Evolutionary conservation across 2,797 vertebrate species (phyloP).

Genomic region (Rhinella marina): DNA sequence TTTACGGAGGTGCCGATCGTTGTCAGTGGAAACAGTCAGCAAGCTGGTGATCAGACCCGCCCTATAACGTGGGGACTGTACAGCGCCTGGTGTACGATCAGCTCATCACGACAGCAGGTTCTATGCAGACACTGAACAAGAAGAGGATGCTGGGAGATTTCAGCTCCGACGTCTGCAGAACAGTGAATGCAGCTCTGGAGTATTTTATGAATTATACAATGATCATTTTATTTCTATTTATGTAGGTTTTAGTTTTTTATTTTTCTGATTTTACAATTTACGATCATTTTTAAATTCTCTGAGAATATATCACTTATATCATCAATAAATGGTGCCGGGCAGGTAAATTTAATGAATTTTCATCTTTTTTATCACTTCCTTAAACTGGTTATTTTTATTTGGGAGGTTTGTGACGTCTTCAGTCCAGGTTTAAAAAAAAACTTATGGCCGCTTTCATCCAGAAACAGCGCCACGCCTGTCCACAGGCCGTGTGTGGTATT

Average conservation of each 20-base stretch:
- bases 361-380: neutral
- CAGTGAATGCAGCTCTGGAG: neutral
- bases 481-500: too few relatives aligned
- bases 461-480: too few relatives aligned
- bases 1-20: neutral
- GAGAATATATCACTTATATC: neutral
- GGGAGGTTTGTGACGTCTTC: too few relatives aligned
- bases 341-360: neutral
- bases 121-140: too few relatives aligned
- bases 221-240: neutral
- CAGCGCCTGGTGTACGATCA: too few relatives aligned
- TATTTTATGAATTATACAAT: neutral
- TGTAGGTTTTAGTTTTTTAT: neutral
- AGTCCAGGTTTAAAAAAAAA: too few relatives aligned
- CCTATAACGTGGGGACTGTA: neutral
- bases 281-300: neutral
- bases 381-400: neutral
- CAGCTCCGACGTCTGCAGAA: neutral
- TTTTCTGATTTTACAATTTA: neutral
- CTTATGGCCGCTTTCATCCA: too few relatives aligned
- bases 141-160: neutral
- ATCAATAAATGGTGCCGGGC: neutral
- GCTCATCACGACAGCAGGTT: neutral
- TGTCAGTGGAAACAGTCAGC: neutral
- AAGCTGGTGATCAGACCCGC: neutral